Evolutionary conservation across 2,888 invertebrate genomes (phyloP).

Genomic region (Tachina grossa): DNA sequence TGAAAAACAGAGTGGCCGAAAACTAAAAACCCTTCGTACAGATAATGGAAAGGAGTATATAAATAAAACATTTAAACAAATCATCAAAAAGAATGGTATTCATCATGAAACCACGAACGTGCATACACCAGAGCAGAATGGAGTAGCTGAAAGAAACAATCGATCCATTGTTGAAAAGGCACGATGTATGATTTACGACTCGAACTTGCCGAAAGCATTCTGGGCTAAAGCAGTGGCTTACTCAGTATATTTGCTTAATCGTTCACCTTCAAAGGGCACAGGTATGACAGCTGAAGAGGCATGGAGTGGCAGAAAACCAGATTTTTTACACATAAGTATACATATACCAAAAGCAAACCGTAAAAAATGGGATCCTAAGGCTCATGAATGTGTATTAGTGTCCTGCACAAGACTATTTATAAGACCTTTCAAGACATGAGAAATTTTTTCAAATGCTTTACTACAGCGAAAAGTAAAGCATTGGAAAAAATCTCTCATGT

Average conservation of each 20-base stretch:
- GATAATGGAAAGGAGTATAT: constrained; percentile 37
- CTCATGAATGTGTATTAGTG: constrained; percentile 58
- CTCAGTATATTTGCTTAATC: too few relatives aligned
- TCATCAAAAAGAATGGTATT: constrained; percentile 22
- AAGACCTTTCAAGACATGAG: too few relatives aligned
- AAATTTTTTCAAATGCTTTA: too few relatives aligned
- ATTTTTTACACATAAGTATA: too few relatives aligned
- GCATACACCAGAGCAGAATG: constrained; percentile 57
- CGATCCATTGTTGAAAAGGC: constrained; percentile 72
- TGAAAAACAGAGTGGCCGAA: constrained; percentile 68
- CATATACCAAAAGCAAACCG: constrained; percentile 50
- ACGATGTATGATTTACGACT: constrained; percentile 71
- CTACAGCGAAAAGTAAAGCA: too few relatives aligned
- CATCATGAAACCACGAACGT: constrained; percentile 16
- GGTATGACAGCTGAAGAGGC: too few relatives aligned
- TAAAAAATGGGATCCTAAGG: constrained; percentile 60
- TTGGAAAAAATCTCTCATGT: too few relatives aligned
- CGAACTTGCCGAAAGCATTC: too few relatives aligned
- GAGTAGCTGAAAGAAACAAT: constrained; percentile 63
- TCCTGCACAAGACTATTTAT: too few relatives aligned
- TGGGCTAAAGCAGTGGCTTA: too few relatives aligned
- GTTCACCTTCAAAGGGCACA: too few relatives aligned
- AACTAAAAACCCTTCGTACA: constrained; percentile 44
- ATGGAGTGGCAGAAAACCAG: too few relatives aligned
- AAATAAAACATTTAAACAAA: constrained; percentile 29